Evolutionary conservation across 1,140 invertebrate genomes (phyloP).

Genomic region (Drosophila varians): DNA sequence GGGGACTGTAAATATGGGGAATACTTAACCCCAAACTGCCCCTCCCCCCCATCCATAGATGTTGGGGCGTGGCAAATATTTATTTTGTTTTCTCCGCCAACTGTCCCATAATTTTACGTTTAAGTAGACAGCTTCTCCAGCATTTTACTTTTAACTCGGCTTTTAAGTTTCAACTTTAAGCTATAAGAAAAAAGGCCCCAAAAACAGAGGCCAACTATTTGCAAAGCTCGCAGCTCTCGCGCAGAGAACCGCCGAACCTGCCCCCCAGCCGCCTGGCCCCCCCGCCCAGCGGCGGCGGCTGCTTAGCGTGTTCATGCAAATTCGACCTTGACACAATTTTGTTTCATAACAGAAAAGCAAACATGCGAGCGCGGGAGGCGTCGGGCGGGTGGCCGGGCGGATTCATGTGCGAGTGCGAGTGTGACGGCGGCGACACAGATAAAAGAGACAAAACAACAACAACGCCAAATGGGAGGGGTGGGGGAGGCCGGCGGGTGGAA

Average conservation of each 20-base stretch:
- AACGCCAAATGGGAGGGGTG: neutral
- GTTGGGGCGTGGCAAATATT: slow-evolving; percentile 31
- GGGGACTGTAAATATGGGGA: slow-evolving; percentile 9
- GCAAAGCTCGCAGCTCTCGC: slow-evolving; percentile 37
- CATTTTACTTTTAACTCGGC: neutral
- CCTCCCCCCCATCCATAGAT: neutral
- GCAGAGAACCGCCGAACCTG: slow-evolving; percentile 46
- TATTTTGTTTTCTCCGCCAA: slow-evolving; percentile 11
- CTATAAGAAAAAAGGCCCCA: too few species aligned
- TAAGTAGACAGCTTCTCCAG: slow-evolving; percentile 46
- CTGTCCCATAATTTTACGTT: slow-evolving; percentile 56
- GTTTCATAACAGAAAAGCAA: slow-evolving; percentile 79
- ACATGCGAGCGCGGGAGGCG: slow-evolving; percentile 68
- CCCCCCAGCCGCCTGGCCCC: neutral
- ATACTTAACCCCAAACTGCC: slow-evolving; percentile 16
- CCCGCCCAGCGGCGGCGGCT: neutral
- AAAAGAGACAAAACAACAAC: slow-evolving; percentile 17
- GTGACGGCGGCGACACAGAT: slow-evolving; percentile 53
- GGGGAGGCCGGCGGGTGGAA: slow-evolving; percentile 16
- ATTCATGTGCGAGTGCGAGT: slow-evolving; percentile 29
- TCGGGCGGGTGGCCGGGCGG: slow-evolving; percentile 1
- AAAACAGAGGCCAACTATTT: slow-evolving; percentile 38
- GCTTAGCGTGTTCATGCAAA: slow-evolving; percentile 80
- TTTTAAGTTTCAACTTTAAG: too few species aligned
- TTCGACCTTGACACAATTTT: slow-evolving; percentile 79